A percentile compares a stretch with the other conserved stretches of the same genome.
Conservation (phyloP, 2,888 invertebrate genomes). For the Ochlodes sylvanus region DNA sequence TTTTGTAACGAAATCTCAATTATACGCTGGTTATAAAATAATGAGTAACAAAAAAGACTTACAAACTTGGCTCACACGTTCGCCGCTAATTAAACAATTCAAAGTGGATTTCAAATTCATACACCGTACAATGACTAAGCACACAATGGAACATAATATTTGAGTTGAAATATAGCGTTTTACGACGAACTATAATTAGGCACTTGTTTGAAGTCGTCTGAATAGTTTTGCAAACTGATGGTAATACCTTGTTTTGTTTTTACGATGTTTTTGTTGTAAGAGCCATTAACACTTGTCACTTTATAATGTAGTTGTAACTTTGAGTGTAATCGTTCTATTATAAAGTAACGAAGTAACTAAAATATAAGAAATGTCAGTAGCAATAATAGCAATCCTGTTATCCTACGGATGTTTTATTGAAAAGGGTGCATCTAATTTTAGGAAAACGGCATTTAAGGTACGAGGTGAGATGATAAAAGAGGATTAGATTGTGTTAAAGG, state of each 20-base stretch:
- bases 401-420: too few species aligned
- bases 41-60: background rate
- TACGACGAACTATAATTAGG: conserved; percentile 11
- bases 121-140: conserved; percentile 12
- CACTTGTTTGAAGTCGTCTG: background rate
- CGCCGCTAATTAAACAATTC: background rate
- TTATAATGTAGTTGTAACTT: too few species aligned
- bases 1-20: too few species aligned
- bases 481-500: too few species aligned
- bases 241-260: conserved; percentile 4
- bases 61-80: too few species aligned
- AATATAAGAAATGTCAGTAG: too few species aligned
- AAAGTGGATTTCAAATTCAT: conserved; percentile 2
- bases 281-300: conserved; percentile 12
- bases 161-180: conserved; percentile 4
- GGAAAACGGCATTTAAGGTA: too few species aligned
- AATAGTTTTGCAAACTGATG: conserved; percentile 11
- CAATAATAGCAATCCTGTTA: too few species aligned
- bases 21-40: conserved; percentile 1
- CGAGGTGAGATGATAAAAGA: too few species aligned
- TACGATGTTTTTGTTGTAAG: conserved; percentile 3
- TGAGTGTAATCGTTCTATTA: too few species aligned
- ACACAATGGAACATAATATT: conserved; percentile 3
- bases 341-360: too few species aligned
- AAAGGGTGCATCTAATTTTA: too few species aligned